Conservation (phyloP, 2,888 invertebrate genomes). For the Conus canariensis region DNA sequence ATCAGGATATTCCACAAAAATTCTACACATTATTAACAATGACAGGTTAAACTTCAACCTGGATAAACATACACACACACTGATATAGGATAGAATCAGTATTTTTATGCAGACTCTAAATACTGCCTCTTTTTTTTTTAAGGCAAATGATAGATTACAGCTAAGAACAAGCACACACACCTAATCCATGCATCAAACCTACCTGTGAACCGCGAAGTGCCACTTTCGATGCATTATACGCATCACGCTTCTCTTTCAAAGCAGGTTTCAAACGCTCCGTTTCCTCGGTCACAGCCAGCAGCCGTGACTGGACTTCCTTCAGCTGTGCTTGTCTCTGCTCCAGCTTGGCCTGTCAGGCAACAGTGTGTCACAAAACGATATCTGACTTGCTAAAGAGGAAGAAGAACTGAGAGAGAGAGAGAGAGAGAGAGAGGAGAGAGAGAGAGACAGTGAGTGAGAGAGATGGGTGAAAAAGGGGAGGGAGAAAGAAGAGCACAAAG, state of each 20-base stretch:
- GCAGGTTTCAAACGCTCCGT: slow-evolving; percentile 64
- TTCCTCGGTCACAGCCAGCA: slow-evolving; percentile 63
- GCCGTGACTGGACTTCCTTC: slow-evolving; percentile 59
- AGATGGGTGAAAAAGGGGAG: no score
- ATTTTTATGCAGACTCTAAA: no score
- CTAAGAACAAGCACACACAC: no score
- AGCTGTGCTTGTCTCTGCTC: slow-evolving; percentile 59
- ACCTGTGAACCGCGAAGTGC: slow-evolving; percentile 14
- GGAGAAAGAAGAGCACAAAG: no score
- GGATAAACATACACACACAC: neutral
- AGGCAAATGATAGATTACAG: no score
- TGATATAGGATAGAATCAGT: neutral
- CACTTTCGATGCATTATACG: slow-evolving; percentile 55
- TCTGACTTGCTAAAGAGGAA: no score
- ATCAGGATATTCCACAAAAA: no score
- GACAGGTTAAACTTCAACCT: neutral
- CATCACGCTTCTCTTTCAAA: slow-evolving; percentile 58
- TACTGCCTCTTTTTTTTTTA: no score
- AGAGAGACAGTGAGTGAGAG: no score
- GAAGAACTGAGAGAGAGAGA: no score
- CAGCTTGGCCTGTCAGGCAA: slow-evolving; percentile 58
- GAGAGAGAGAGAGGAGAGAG: no score
- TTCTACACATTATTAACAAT: no score
- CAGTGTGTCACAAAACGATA: neutral
- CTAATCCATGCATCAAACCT: neutral